Conservation (phyloP, 2,113 vertebrate genomes). For the Callaeas wilsoni region DNA sequence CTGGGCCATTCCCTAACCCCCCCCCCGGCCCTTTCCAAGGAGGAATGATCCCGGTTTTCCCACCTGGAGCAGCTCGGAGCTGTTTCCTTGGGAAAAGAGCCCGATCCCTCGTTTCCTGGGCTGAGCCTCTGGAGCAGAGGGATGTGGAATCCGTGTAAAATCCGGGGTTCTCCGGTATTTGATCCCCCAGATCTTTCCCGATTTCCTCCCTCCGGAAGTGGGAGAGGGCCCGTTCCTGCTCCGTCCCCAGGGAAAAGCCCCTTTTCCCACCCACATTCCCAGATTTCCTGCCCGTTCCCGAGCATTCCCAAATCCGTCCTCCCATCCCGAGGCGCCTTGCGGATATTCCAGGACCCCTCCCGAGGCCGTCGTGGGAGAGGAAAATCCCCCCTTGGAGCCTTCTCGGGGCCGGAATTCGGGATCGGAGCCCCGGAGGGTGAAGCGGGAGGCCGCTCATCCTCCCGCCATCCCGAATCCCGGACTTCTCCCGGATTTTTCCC, state of each 20-base stretch:
- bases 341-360: background rate
- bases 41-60: background rate
- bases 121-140: background rate
- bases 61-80: background rate
- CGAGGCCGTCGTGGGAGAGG: accelerated
- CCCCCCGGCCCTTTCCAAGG: background rate
- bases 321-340: background rate
- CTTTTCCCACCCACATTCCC: background rate
- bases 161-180: background rate
- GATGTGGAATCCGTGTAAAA: background rate
- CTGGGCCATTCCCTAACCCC: too few species aligned
- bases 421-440: background rate
- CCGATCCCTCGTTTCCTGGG: background rate
- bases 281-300: background rate
- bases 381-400: background rate
- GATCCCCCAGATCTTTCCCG: background rate
- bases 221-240: background rate
- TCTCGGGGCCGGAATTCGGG: background rate
- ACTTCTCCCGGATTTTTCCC: background rate
- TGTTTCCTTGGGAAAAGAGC: background rate
- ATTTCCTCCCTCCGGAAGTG: background rate
- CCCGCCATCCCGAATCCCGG: background rate
- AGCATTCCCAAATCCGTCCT: background rate
- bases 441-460: background rate
- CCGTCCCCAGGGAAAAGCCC: too few species aligned